Evolutionary conservation across 37 sponge, comb jelly and placozoan genomes (phyloP), one percentile per base, ranked within the genome.

Genomic region (Axinella damicornis): DNA sequence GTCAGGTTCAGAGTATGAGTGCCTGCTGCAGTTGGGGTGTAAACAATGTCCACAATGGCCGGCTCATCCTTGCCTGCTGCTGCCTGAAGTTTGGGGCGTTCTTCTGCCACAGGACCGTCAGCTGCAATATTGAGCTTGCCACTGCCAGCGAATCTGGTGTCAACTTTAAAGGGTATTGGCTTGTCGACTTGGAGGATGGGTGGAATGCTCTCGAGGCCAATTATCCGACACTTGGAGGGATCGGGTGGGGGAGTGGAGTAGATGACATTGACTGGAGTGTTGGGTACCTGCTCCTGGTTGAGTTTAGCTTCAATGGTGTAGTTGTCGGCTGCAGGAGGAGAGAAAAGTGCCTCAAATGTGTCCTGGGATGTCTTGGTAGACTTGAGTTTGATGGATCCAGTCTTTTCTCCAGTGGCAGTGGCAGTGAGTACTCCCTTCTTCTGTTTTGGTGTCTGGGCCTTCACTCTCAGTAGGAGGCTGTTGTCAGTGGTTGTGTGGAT

Each of bases 111-210:
- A 34, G 76, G 87, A 5, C 87, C 83, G 20, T 78, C 61, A 19
- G 85, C 41, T 57, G 63, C 41, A 28, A 86, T 89, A 0, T 69
- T 38, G 38, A 95, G 80, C 25, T 92, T 77, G 35, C 88, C 96
- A 74, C 77, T 79, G 0, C 96, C 96, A 40, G 94, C 96, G 19
- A 86, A 78, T 13, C 81, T 79, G 36, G 83, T 68, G 61, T 93
- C 90, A 2, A 93, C 83, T 33, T 53, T 34, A 56, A 89, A 81
- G 22, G 56, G 12, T 0, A 93, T 82, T 19, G 71, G 73, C 18
- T 70, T 71, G 24, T 81, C 38, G 16, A 82, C 83, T 28, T 78
- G 78, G 9, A 81, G 79, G 28, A 18, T 19, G 14, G 66, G 39
- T 34, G 86, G 83, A 25, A 41, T 53, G 14, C 77, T 74, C n/a